A percentile compares a stretch with the other conserved stretches of the same genome.
These are phyloP conservation scores for Druon quercuslanigerum DNA, from an alignment of 1,140 invertebrate species.

Conservation along the genomic window DNA sequence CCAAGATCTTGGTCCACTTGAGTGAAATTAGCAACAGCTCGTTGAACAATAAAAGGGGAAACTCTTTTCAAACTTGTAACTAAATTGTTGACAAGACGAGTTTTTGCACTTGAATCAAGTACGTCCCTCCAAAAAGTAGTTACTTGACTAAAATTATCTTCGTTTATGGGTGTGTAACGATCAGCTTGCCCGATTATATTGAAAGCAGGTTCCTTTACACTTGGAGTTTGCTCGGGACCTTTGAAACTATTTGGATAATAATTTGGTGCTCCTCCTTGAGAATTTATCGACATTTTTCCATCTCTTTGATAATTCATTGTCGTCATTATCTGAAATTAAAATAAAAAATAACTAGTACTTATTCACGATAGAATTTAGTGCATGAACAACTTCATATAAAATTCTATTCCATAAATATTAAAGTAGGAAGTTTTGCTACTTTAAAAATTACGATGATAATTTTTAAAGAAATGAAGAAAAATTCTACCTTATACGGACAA, in stretches of 20 bases:
- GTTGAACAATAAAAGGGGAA: slow-evolving; percentile 89
- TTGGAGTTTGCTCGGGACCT: slow-evolving; percentile 81
- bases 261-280: slow-evolving; percentile 90
- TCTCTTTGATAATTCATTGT: slow-evolving; percentile 91
- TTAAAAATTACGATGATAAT: background rate
- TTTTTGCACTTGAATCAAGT: slow-evolving; percentile 83
- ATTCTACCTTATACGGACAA: slow-evolving; percentile 84
- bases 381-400: too few species aligned
- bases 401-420: too few species aligned
- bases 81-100: slow-evolving; percentile 88
- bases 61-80: slow-evolving; percentile 86
- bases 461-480: slow-evolving; percentile 14
- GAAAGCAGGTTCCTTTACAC: slow-evolving; percentile 69
- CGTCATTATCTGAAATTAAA: slow-evolving; percentile 60
- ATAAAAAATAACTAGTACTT: background rate
- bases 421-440: background rate
- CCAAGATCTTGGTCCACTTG: slow-evolving; percentile 83
- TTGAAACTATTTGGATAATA: slow-evolving; percentile 97
- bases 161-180: slow-evolving; percentile 88
- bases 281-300: slow-evolving; percentile 82
- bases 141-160: slow-evolving; percentile 94
- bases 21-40: slow-evolving; percentile 85
- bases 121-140: slow-evolving; percentile 88
- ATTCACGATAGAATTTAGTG: too few species aligned
- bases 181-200: slow-evolving; percentile 79